Base-by-base conservation (phyloP, 2,113 vertebrate genomes). In the Pelusios castaneus region DNA sequence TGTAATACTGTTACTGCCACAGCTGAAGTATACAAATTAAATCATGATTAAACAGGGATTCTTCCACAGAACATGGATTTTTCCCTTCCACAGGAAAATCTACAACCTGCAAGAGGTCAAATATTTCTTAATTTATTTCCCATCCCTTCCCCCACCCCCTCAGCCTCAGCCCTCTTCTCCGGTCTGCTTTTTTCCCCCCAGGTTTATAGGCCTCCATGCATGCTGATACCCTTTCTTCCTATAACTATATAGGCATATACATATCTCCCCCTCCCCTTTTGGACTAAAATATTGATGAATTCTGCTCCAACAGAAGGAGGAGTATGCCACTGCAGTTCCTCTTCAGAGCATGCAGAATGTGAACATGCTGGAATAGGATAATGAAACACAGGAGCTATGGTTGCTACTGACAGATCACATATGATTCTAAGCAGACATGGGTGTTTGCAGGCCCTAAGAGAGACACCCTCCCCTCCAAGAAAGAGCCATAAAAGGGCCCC, bases 281-380 rank as follows among this genome's bases (percentile, higher is more conserved):
- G 92, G 91, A 55, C 63, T 97, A 91, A 96, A 97, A 97, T 97
- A 97, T 92, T 95, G 95, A 97, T 97, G 94, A 97, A 95, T 95
- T 80, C 90, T 97, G 81, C 91, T 94, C 91, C 88, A 82, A 92
- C 92, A 95, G 91, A 63, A 91, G 86, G 89, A 88, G 91, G 92
- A 84, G 91, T 79, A 87, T 92, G 25, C 96, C 88, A 82, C 88
- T 87, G 76, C 86, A 92, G 87, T 92, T 97, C 75, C 77, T 85
- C 89, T 96, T 97, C 77, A 90, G 95, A 77, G 79, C 55, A 87
- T 63, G 75, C 92, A 82, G 91, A 96, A 94, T 93, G 63, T 84
- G 92, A 95, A 97, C 95, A 87, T 82, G 51, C 85, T 93, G 78
- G 70, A 78, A 56, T 85, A 81, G 89, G 92, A 92, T 92, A 89